Evolutionary conservation across 2,888 invertebrate genomes (phyloP), one percentile per base, ranked within the genome.

Genomic region (Hedychridium roseum): DNA sequence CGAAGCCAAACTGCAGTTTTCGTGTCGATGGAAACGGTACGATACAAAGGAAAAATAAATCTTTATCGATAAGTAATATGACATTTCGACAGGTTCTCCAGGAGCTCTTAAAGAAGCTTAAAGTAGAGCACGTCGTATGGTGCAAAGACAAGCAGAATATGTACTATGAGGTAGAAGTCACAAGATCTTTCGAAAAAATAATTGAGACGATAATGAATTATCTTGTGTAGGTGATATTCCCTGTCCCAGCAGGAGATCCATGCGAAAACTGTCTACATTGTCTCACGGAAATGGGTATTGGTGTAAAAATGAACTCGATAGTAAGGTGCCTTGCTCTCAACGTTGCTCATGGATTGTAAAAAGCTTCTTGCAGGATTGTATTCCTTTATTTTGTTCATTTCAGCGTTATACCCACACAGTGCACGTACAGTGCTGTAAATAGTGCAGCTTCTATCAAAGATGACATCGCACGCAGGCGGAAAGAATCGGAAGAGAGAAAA

Each of bases 211-310:
- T 14, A 26, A 14, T 14, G 9, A 9, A 6, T 27, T 32, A 1
- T 31, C 16, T 2, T 15, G 23, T 2, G n/a, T 53, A 78, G 77
- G 79, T 80, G 1, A 83, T 87, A 44, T 89, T 89, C 71, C 89
- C 89, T 5, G 78, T 88, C 59, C 82, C 85, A 49, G 85, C 88
- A 20, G 89, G 89, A 26, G 88, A 88, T 59, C 82, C 84, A 43
- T 89, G 89, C 66, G 89, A 89, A 75, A 89, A 88, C 50, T 86
- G 88, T 78, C 79, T 89, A 43, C 89, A 89, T 70, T 89, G 88
- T 66, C 82, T 89, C 50, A 88, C 89, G 1, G 85, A 89, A 73
- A 81, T 89, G 60, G 88, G 89, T 21, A 88, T 89, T 55, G 89
- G 89, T 14, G 84, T 85, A 16, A 83, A 84, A 70, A 83, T 83